phyloP scores from a whole-genome alignment of 2,113 vertebrate genomes.

The Archocentrus centrarchus region DNA sequence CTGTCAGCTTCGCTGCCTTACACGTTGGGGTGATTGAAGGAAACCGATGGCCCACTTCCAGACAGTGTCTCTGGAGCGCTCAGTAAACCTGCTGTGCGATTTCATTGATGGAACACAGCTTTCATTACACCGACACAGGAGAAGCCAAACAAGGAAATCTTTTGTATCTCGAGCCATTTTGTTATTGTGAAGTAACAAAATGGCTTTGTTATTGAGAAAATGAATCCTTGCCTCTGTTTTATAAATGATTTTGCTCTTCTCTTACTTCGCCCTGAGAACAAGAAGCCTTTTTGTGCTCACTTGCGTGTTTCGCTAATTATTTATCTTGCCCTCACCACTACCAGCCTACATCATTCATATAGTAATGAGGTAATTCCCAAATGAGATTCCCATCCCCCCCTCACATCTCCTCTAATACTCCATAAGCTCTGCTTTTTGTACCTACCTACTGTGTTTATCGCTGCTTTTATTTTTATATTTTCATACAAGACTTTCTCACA shows the following conservation, averaged over 20 bases:
- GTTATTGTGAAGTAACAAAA: constrained; percentile 41
- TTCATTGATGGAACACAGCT: constrained; percentile 61
- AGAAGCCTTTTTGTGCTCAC: constrained; percentile 12
- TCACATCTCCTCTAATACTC: constrained; percentile 8
- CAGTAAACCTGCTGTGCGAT: constrained; percentile 56
- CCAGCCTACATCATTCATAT: constrained; percentile 56
- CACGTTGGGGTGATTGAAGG: constrained; percentile 73
- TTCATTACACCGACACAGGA: constrained; percentile 64
- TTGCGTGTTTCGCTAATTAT: constrained; percentile 51
- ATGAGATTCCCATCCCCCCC: constrained; percentile 56
- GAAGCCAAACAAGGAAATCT: constrained; percentile 55
- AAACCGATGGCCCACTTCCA: constrained; percentile 73
- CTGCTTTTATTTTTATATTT: constrained; percentile 20
- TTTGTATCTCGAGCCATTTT: constrained; percentile 47
- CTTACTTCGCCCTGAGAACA: constrained; percentile 18
- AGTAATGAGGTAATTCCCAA: constrained; percentile 66
- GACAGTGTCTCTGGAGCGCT: constrained; percentile 60
- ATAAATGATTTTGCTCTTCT: constrained; percentile 4
- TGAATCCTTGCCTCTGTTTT: constrained; percentile 21
- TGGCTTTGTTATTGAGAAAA: constrained; percentile 21
- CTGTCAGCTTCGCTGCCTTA: constrained; percentile 61
- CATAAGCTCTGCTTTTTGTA: neutral
- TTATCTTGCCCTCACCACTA: constrained; percentile 51
- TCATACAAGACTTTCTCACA: constrained; percentile 2
- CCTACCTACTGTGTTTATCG: constrained; percentile 23